Evolutionary conservation across 2,113 vertebrate species (phyloP).

Genomic region (Morphnarchus princeps): DNA sequence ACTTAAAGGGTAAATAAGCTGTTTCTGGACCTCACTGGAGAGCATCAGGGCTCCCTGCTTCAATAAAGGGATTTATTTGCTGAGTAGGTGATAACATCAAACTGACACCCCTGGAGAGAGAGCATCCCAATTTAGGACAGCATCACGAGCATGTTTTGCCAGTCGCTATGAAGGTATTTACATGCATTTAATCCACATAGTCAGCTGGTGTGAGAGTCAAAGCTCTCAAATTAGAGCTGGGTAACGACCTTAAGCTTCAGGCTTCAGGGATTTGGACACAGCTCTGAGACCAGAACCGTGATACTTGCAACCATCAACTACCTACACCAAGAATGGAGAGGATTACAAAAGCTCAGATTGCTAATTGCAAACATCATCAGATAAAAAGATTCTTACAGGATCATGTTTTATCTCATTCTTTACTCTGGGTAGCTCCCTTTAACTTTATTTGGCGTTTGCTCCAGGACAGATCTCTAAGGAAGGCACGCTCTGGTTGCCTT

Average conservation of each 20-base stretch:
- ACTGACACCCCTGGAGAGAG: neutral
- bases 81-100: conserved; percentile 42
- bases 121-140: conserved; percentile 39
- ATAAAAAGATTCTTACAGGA: neutral
- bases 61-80: neutral
- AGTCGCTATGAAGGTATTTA: conserved; percentile 50
- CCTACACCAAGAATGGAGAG: neutral
- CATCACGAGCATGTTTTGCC: neutral
- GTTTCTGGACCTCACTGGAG: neutral
- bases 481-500: neutral
- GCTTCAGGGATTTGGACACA: conserved; percentile 9
- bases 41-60: neutral
- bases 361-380: neutral
- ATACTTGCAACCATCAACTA: neutral
- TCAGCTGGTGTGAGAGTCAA: conserved; percentile 57
- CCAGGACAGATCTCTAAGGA: neutral
- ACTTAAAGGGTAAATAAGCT: neutral
- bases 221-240: conserved; percentile 61
- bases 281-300: neutral
- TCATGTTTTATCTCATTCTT: neutral
- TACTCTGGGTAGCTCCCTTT: neutral
- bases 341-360: neutral
- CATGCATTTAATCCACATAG: conserved; percentile 53
- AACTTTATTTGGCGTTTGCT: neutral
- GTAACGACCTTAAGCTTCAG: conserved; percentile 39